These are phyloP conservation scores for Huso huso DNA, from an alignment of 2,797 vertebrate genomes.

Conservation along the genomic window DNA sequence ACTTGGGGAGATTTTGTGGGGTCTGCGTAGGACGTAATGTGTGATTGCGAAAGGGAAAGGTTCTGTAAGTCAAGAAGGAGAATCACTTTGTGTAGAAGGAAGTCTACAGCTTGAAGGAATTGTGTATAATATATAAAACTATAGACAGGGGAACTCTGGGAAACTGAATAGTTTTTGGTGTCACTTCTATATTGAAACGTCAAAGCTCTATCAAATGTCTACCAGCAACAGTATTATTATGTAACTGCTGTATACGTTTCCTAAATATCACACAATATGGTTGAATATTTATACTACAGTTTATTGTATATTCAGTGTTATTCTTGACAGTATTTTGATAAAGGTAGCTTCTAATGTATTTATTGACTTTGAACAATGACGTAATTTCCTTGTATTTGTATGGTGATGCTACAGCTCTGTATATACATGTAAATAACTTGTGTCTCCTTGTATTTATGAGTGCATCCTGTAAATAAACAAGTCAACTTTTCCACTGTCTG, in stretches of 20 bases:
- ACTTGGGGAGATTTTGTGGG: no score
- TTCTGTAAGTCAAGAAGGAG: no score
- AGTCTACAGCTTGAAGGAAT: no score
- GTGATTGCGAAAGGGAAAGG: no score
- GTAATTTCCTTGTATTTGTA: neutral
- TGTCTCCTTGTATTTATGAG: slow-evolving; percentile 34
- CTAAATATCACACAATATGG: neutral
- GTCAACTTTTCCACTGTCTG: slow-evolving; percentile 6
- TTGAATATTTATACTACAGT: neutral
- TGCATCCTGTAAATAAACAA: slow-evolving; percentile 37
- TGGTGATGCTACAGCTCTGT: slow-evolving; percentile 14
- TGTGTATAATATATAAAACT: no score
- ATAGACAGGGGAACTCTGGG: no score
- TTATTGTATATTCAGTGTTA: neutral
- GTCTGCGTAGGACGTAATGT: no score
- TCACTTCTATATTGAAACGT: no score
- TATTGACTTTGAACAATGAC: neutral
- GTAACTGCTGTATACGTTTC: neutral
- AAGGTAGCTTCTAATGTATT: neutral
- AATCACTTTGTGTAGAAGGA: no score
- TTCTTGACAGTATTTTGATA: neutral
- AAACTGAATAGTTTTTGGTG: no score
- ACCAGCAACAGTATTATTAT: neutral
- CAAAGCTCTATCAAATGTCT: no score
- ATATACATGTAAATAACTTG: slow-evolving; percentile 24